phyloP scores from a whole-genome alignment of 2,797 vertebrate genomes.

The Onychomys arenicola region DNA sequence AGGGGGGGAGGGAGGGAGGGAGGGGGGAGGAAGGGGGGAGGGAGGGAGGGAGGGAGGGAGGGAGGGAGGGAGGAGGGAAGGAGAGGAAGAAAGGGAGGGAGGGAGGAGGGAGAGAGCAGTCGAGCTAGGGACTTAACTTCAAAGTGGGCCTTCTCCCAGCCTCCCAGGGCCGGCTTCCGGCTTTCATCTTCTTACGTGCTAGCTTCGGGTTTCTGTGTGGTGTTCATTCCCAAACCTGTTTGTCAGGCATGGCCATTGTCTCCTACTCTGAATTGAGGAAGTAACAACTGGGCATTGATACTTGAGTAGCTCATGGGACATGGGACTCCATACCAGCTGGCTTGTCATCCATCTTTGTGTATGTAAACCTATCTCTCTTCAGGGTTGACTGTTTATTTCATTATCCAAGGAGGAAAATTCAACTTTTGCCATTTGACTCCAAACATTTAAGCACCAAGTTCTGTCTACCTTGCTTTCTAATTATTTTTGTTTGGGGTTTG shows the following conservation, averaged over 20 bases:
- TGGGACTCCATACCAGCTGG: not conserved
- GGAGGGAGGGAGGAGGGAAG: no score
- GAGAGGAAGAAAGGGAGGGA: not conserved
- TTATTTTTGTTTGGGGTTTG: not conserved
- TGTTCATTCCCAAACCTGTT: conserved; percentile 15
- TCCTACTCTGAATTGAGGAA: not conserved
- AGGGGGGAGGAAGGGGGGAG: not conserved
- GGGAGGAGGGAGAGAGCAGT: not conserved
- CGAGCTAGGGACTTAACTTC: not conserved
- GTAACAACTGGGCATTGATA: not conserved
- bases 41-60: not conserved
- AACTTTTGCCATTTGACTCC: not conserved
- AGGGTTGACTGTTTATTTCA: not conserved
- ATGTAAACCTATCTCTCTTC: not conserved
- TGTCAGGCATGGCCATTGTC: not conserved
- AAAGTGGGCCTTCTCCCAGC: not conserved
- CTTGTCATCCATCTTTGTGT: not conserved
- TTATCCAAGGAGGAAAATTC: not conserved
- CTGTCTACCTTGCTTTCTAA: not conserved
- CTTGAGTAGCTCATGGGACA: not conserved
- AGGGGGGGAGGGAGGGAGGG: no score
- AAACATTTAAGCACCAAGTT: not conserved
- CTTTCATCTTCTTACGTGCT: not conserved
- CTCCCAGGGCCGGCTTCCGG: not conserved
- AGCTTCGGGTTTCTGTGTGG: not conserved